Evolutionary conservation across 2,888 invertebrate genomes (phyloP).

Genomic region (Lasioglossum villosulum): DNA sequence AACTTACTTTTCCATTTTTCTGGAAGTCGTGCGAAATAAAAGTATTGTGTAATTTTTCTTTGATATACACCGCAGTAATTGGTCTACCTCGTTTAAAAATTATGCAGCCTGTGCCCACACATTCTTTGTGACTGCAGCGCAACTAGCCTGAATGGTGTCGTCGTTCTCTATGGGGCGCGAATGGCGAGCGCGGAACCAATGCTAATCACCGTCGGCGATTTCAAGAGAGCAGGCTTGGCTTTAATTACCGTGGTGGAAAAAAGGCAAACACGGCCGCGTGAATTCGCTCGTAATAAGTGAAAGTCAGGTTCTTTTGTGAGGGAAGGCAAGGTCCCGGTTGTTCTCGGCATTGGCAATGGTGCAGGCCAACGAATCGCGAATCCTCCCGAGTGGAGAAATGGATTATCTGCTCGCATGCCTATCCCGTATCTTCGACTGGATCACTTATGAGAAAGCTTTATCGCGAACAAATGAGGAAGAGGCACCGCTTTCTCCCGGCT

Average conservation of each 20-base stretch:
- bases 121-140: background rate
- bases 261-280: conserved; percentile 35
- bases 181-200: conserved; percentile 1
- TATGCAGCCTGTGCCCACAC: background rate
- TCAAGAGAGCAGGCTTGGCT: background rate
- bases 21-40: background rate
- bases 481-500: conserved; percentile 69
- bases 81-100: background rate
- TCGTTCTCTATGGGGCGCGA: background rate
- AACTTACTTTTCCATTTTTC: background rate
- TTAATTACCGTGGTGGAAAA: conserved; percentile 51
- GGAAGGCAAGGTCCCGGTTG: conserved; percentile 45
- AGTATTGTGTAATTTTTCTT: background rate
- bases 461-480: conserved; percentile 48
- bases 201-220: conserved; percentile 35
- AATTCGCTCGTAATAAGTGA: conserved; percentile 64
- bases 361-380: conserved; percentile 6
- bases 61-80: background rate
- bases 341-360: conserved; percentile 70
- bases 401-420: conserved; percentile 57
- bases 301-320: conserved; percentile 57
- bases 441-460: conserved; percentile 24
- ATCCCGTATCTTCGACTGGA: conserved; percentile 56
- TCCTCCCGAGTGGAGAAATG: conserved; percentile 30
- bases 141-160: conserved; percentile 21